Base-by-base conservation (phyloP, 2,888 invertebrate species). In the Argyresthia goedartella region DNA sequence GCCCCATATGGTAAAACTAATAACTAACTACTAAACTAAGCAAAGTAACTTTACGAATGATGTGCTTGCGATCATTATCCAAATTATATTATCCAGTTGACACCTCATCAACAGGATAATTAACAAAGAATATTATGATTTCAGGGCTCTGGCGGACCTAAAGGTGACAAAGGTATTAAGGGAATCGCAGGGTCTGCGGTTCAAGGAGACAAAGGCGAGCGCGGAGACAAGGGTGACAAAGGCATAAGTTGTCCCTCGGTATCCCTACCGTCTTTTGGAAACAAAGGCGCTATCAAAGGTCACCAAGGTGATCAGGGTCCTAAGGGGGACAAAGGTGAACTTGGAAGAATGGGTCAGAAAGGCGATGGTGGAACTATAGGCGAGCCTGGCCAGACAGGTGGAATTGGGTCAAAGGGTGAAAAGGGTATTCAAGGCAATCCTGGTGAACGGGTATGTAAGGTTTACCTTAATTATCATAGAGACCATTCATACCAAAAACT, bases 361-460 rank as follows among this genome's bases (percentile, higher is more conserved):
- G 95, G 95, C 53, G 91, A 92, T 55, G 82, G 87, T 4, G 95
- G 95, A 25, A 75, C 82, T 0, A 87, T 89, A 57, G 95, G 95
- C 52, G 91, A 91, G 60, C 88, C 90, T 60, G 96, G 96, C 45
- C 68, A 88, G 52, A 72, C 89, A 11, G 94, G 94, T 45, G 71
- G 74, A 54, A 59, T 77, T 50, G 94, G 94, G 50, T 77, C 86
- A 59, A 93, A 93, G 71, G 97, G 97, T 63, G 97, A 97, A 81
- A 97, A 97, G 66, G 97, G 97, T 59, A 81, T 95, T 58, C 90
- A 91, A 45, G 96, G 96, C 59, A 89, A 92, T 52, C 92, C 94
- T 35, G 96, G 96, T 56, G 90, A 91, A 61, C 88, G 94, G 74
- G 96, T 96, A 88, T 86, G 75, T 69, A 41, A 39, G 2, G 25